Evolutionary conservation across 2,888 invertebrate genomes (phyloP).

Genomic region (Masnerella sp.): DNA sequence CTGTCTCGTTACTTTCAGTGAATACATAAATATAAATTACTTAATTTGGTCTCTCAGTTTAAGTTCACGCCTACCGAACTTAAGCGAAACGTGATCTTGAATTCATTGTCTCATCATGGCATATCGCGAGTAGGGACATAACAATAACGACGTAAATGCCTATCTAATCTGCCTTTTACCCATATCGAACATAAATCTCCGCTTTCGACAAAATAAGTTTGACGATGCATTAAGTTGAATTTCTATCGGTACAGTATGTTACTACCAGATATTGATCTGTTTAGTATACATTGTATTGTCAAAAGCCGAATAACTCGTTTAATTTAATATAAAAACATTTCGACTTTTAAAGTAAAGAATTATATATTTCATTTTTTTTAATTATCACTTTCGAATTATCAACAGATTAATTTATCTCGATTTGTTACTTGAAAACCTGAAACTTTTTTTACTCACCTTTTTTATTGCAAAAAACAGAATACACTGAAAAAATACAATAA

Average conservation of each 20-base stretch:
- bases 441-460: no score
- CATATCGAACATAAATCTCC: slow-evolving; percentile 54
- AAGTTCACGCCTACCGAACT: slow-evolving; percentile 66
- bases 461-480: no score
- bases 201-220: slow-evolving; percentile 53
- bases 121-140: slow-evolving; percentile 49
- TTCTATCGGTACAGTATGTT: slow-evolving; percentile 7
- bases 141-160: slow-evolving; percentile 58
- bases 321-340: no score
- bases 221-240: slow-evolving; percentile 38
- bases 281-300: no score
- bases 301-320: no score
- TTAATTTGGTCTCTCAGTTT: slow-evolving; percentile 69
- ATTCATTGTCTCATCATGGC: slow-evolving; percentile 69
- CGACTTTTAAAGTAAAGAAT: no score
- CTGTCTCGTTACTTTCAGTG: slow-evolving; percentile 67
- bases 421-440: no score
- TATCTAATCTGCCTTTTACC: slow-evolving; percentile 58
- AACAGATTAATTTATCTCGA: no score
- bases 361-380: no score
- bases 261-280: slow-evolving; percentile 23
- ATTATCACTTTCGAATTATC: no score
- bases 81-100: slow-evolving; percentile 70
- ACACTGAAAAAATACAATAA: no score
- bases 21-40: slow-evolving; percentile 73